Conservation (phyloP, 2,797 vertebrate genomes). For the Poeciliopsis gracilis region DNA sequence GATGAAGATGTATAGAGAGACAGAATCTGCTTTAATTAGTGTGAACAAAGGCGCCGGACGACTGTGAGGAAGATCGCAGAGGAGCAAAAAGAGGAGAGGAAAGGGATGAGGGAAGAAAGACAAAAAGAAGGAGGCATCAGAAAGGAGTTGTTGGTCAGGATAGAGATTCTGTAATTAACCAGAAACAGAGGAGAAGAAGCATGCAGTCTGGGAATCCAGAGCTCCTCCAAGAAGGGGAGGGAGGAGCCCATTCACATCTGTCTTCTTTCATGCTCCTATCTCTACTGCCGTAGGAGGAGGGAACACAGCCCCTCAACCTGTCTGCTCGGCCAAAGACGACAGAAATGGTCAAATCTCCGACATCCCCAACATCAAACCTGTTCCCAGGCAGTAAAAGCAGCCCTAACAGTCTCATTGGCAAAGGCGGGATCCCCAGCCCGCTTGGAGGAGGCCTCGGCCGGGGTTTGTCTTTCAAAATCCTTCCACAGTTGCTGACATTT, state of each 20-base stretch:
- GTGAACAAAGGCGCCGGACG: conserved; percentile 90
- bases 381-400: conserved; percentile 91
- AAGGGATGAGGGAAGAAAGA: conserved; percentile 18
- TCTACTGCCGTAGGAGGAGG: conserved; percentile 87
- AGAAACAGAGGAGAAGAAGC: conserved; percentile 55
- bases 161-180: conserved; percentile 90
- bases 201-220: conserved; percentile 84
- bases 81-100: conserved; percentile 63
- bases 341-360: conserved; percentile 90
- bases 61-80: conserved; percentile 91
- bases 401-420: conserved; percentile 84
- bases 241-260: conserved; percentile 65
- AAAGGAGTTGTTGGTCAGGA: conserved; percentile 73
- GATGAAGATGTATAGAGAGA: conserved; percentile 93
- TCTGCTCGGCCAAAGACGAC: conserved; percentile 93
- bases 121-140: conserved; percentile 31
- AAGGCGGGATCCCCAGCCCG: conserved; percentile 90
- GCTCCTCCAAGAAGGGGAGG: conserved; percentile 66
- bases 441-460: conserved; percentile 86
- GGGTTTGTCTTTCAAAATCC: conserved; percentile 80
- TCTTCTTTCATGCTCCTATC: conserved; percentile 64
- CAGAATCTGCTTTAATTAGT: conserved; percentile 97
- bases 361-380: conserved; percentile 91
- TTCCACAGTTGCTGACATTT: conserved; percentile 17
- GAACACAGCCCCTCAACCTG: conserved; percentile 95